Percentiles rank a stretch among this genome's conserved stretches.
phyloP scores from a whole-genome alignment of 2,113 vertebrate species.

The Cottus gobio region DNA sequence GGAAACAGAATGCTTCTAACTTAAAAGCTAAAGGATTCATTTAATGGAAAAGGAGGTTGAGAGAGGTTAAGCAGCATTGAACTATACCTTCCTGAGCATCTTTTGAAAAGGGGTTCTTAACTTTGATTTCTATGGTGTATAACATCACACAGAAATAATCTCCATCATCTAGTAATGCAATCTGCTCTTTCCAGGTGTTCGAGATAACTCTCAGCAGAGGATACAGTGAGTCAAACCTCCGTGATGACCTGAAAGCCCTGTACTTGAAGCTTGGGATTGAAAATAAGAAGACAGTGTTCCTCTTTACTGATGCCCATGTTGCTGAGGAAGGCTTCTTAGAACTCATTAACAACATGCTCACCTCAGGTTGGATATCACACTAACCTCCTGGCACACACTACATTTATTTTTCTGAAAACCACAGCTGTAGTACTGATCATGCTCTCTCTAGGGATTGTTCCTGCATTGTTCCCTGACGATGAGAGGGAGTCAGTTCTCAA shows the following conservation, averaged over 20 bases:
- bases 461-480: slow-evolving; percentile 93
- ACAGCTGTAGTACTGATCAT: background rate
- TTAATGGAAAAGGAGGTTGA: background rate
- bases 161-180: background rate
- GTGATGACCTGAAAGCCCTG: slow-evolving; percentile 92
- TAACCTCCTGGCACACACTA: background rate
- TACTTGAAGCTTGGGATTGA: slow-evolving; percentile 92
- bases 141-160: background rate
- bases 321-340: slow-evolving; percentile 96
- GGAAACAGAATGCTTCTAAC: background rate
- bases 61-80: background rate
- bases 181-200: slow-evolving; percentile 85
- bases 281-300: slow-evolving; percentile 89
- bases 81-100: background rate
- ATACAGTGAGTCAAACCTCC: slow-evolving; percentile 89
- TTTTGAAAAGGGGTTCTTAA: background rate
- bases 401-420: slow-evolving; percentile 12
- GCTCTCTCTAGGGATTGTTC: slow-evolving; percentile 89
- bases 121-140: background rate
- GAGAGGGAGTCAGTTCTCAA: slow-evolving; percentile 90
- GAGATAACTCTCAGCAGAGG: slow-evolving; percentile 92
- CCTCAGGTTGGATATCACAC: slow-evolving; percentile 85
- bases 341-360: slow-evolving; percentile 98
- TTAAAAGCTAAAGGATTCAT: background rate
- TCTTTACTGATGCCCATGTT: slow-evolving; percentile 94